Base-by-base conservation (phyloP, 2,113 vertebrate genomes). In the Trematomus loennbergii region DNA sequence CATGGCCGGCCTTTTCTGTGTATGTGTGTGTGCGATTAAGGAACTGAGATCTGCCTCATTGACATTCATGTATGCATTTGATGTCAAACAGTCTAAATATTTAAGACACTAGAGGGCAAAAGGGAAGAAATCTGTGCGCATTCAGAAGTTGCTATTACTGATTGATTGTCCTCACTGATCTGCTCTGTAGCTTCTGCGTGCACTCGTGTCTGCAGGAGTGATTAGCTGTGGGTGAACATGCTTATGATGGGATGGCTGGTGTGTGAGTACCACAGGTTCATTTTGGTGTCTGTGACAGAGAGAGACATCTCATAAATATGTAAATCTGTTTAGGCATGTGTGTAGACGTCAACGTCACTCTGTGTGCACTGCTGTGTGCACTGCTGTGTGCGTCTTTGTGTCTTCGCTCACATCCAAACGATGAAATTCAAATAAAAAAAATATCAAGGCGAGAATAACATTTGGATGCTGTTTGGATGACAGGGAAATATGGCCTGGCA, bases 51-150 rank as follows among this genome's bases (percentile, higher is more conserved):
- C 73, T 65, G 60, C 79, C 74, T 84, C 86, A 91, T 94, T 93
- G 83, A 68, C 69, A 94, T 94, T 93, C 88, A 93, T 93, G 80
- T 88, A 92, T 94, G 90, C 86, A 92, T 91, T 91, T 94, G 88
- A 92, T 93, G 91, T 94, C 87, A 93, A 92, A 87, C 81, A 76
- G 89, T 91, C 85, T 92, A 91, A 94, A 94, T 92, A 93, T 93
- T 93, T 85, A 90, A 91, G 90, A 83, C 89, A 91, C 85, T 87
- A 74, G 76, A 91, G 83, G 89, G 86, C 89, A 92, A 83, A 6
- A 69, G 57, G 73, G 83, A 87, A 90, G 79, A 85, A 62, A 91
- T 88, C 57, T 79, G 74, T 75, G 62, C 72, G 36, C 62, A 49
- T 65, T 83, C 65, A 88, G 65, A 83, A 77, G 71, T 69, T 58